Evolutionary conservation across 2,797 vertebrate genomes (phyloP).

Genomic region (Crax fasciolata): DNA sequence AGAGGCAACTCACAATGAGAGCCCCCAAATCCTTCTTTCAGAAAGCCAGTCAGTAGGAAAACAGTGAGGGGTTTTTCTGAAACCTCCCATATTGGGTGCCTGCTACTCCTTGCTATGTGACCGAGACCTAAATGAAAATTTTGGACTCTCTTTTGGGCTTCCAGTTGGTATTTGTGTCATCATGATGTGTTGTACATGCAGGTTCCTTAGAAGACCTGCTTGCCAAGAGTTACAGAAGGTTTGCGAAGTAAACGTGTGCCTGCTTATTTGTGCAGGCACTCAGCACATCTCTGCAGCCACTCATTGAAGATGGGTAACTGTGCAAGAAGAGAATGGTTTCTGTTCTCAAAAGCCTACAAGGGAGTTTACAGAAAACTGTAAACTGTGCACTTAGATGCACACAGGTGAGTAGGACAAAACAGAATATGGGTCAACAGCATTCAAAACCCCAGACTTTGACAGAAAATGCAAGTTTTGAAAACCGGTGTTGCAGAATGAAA

Average conservation of each 20-base stretch:
- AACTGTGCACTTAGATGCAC: no score
- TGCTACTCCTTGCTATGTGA: not conserved
- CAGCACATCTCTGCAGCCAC: not conserved
- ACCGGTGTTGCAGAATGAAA: not conserved
- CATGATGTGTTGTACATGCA: fast-evolving
- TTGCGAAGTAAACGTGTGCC: not conserved
- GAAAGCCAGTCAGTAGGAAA: not conserved
- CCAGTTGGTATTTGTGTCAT: not conserved
- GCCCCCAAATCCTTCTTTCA: not conserved
- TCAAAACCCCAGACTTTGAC: not conserved
- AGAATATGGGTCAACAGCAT: not conserved
- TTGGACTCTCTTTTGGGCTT: not conserved
- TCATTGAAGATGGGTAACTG: not conserved
- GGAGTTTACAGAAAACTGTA: not conserved
- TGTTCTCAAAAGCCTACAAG: not conserved
- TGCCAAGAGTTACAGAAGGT: not conserved
- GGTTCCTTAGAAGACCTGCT: not conserved
- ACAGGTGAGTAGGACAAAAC: not conserved
- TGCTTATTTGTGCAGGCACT: not conserved
- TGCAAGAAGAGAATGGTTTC: not conserved
- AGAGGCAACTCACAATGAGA: not conserved
- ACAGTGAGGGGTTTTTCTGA: not conserved
- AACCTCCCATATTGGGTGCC: not conserved
- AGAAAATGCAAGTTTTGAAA: not conserved
- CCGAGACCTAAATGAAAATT: not conserved